A percentile compares a stretch with the other conserved stretches of the same genome.
These are phyloP conservation scores for Drosophila quinaria DNA, from an alignment of 2,888 invertebrate species.

Conservation along the genomic window DNA sequence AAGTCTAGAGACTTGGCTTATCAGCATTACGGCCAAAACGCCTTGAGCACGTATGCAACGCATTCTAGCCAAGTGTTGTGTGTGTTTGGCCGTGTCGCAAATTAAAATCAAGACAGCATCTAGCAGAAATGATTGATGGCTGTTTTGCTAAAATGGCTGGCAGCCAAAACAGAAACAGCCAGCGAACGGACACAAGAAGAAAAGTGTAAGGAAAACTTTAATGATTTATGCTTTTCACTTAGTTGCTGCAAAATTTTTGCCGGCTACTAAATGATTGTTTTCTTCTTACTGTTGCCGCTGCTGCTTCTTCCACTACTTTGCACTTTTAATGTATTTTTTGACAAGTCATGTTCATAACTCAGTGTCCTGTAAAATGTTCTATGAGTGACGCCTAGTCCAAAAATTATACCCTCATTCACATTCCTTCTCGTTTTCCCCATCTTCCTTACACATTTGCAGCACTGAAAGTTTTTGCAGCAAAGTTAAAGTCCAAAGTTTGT, in stretches of 20 bases:
- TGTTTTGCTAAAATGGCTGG: conserved; percentile 48
- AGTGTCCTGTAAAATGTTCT: conserved; percentile 74
- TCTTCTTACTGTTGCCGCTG: conserved; percentile 33
- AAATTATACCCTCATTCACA: conserved; percentile 14
- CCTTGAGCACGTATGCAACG: conserved; percentile 65
- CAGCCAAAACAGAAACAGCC: conserved; percentile 10
- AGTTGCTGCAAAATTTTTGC: conserved; percentile 43
- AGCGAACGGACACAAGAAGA: not conserved
- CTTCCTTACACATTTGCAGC: conserved; percentile 6
- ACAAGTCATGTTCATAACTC: conserved; percentile 82
- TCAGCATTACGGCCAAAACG: conserved; percentile 49
- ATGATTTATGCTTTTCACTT: conserved; percentile 74
- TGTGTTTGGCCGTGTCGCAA: conserved; percentile 60
- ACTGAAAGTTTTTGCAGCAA: conserved; percentile 56
- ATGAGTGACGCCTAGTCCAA: conserved; percentile 44
- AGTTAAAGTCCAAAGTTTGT: conserved; percentile 76
- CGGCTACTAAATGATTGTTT: conserved; percentile 75
- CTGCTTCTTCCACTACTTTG: conserved; percentile 63
- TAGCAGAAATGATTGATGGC: conserved; percentile 70
- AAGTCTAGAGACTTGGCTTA: conserved; percentile 49
- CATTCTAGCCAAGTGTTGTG: conserved; percentile 20
- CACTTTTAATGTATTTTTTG: conserved; percentile 77
- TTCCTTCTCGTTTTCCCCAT: not conserved
- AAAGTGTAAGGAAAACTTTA: conserved; percentile 57
- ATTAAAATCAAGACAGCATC: conserved; percentile 73